A percentile compares a stretch with the other conserved stretches of the same genome.
phyloP scores from a whole-genome alignment of 2,113 vertebrate genomes.

The Noturus placidus region DNA sequence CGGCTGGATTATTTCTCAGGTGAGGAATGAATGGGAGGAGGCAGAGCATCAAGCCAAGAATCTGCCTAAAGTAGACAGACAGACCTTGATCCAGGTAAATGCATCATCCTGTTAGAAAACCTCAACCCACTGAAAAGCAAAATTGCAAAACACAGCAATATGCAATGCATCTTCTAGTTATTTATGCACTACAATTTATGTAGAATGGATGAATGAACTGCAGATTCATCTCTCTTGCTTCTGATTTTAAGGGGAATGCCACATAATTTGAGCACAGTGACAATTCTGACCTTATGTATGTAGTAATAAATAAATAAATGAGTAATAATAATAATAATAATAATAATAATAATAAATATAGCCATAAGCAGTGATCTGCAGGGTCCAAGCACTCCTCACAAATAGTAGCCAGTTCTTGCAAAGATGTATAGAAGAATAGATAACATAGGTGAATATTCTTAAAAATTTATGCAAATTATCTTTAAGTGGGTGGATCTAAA shows the following conservation, averaged over 20 bases:
- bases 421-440: too few relatives aligned
- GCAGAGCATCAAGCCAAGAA: constrained; percentile 93
- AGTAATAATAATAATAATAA: too few relatives aligned
- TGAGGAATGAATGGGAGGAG: constrained; percentile 97
- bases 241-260: background rate
- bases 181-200: background rate
- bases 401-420: too few relatives aligned
- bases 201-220: background rate
- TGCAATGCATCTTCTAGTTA: background rate
- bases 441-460: too few relatives aligned
- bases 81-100: constrained; percentile 92
- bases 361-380: too few relatives aligned
- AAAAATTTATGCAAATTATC: too few relatives aligned
- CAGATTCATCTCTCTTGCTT: background rate
- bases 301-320: too few relatives aligned
- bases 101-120: constrained; percentile 3
- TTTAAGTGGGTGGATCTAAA: too few relatives aligned
- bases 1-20: constrained; percentile 66
- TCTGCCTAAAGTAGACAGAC: constrained; percentile 91
- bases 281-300: too few relatives aligned
- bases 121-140: background rate
- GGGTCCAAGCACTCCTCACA: too few relatives aligned
- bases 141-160: background rate
- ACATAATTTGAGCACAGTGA: background rate
- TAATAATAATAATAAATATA: too few relatives aligned